Evolutionary conservation across 53 echinoderm and acorn worm genomes (phyloP), one percentile per base, ranked within the genome.

Genomic region (Astropecten irregularis): DNA sequence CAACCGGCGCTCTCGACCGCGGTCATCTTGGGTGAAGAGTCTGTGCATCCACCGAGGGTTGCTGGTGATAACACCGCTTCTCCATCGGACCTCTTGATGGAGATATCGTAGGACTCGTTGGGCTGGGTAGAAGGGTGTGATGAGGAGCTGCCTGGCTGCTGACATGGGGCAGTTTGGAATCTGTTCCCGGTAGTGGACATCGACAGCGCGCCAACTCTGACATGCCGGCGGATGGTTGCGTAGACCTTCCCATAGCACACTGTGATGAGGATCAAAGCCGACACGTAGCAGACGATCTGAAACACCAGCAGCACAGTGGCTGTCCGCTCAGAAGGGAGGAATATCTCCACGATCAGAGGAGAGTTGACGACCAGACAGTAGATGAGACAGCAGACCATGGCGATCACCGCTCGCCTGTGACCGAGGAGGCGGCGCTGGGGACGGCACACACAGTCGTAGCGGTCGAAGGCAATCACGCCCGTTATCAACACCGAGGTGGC

Each of bases 401-500:
- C 69, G 26, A 69, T 47, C 14, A 48, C 13, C 1, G 26, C 49
- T 2, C 69, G 69, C 30, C 20, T 47, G 10, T 9, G 14, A 31
- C 3, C 49, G 49, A 69, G 49, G 30, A 69, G 30, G 2, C 69
- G 69, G 13, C 28, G 25, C 2, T 30, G 31, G 15, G 69, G 48
- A n/a, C n/a, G n/a, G n/a, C n/a, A n/a, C n/a, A n/a, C n/a, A n/a
- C n/a, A n/a, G n/a, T n/a, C n/a, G n/a, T 69, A 69, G 32, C 69
- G 69, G 46, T 69, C 69, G 3, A 49, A 47, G 14, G 69, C 69
- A 69, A 69, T 69, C 9, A 69, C 49, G 13, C 15, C 49, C 9
- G 69, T 69, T 1, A 69, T 46, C 40, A 40, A 2, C 10, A 69
- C 7, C 7, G 69, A 28, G 10, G 69, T 9, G 3, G 25, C 29